These are phyloP conservation scores for Trissolcus basalis DNA, from an alignment of 1,140 invertebrate genomes.

Conservation along the genomic window DNA sequence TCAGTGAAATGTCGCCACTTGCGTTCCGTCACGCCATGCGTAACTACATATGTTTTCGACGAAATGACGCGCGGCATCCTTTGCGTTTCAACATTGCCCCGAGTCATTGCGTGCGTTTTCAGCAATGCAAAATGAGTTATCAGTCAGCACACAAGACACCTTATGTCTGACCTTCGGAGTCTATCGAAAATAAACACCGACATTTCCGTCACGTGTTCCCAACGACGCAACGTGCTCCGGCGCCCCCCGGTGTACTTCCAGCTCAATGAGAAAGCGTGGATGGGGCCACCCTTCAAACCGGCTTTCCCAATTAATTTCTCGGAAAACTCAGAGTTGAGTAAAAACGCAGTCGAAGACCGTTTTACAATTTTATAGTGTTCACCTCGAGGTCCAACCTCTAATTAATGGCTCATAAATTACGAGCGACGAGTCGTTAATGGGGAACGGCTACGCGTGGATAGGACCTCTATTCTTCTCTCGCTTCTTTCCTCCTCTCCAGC, in stretches of 20 bases:
- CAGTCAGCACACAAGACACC: conserved; percentile 25
- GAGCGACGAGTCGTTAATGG: conserved; percentile 71
- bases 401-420: conserved; percentile 72
- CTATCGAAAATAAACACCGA: conserved; percentile 23
- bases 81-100: conserved; percentile 33
- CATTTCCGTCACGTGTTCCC: conserved; percentile 3
- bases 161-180: conserved; percentile 8
- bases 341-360: conserved; percentile 47
- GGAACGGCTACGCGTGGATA: conserved; percentile 51
- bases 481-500: neutral
- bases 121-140: conserved; percentile 33
- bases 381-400: conserved; percentile 64
- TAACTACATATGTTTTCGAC: conserved; percentile 40
- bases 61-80: conserved; percentile 45
- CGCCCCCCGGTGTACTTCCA: neutral
- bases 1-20: conserved; percentile 32
- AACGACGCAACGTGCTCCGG: no score
- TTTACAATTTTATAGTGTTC: conserved; percentile 70
- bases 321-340: conserved; percentile 6
- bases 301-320: neutral
- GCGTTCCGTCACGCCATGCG: conserved; percentile 25
- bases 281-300: neutral
- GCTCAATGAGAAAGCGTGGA: conserved; percentile 2
- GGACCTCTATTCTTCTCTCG: conserved; percentile 21
- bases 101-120: conserved; percentile 19